phyloP scores from a whole-genome alignment of 1,140 invertebrate genomes.

The Monochamus saltuarius region DNA sequence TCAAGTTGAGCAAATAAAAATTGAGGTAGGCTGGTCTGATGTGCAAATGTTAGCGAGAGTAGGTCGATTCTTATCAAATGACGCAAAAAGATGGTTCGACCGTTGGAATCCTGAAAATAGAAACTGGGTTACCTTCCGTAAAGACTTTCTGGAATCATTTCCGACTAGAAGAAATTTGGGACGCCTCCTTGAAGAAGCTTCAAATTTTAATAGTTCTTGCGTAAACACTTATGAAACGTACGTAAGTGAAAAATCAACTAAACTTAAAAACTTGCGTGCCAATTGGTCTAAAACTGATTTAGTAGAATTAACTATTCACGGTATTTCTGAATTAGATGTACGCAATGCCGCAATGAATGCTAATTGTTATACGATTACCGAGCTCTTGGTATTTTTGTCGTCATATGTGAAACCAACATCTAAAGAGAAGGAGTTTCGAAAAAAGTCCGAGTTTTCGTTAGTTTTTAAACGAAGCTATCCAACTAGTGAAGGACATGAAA shows the following conservation, averaged over 20 bases:
- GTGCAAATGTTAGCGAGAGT: not conserved
- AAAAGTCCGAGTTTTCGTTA: too few species aligned
- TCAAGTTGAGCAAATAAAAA: not conserved
- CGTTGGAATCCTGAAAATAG: not conserved
- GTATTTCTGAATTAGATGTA: too few species aligned
- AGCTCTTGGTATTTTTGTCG: constrained; percentile 3
- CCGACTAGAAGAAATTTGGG: too few species aligned
- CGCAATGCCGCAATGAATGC: not conserved
- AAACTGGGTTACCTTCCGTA: not conserved
- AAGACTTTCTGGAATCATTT: too few species aligned
- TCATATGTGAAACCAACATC: not conserved
- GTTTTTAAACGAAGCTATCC: too few species aligned
- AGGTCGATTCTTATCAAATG: not conserved
- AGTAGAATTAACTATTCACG: too few species aligned
- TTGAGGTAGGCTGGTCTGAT: constrained; percentile 2
- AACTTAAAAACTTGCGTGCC: constrained; percentile 1
- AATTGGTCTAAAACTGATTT: not conserved
- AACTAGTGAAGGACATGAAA: not conserved
- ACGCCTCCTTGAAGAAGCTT: not conserved
- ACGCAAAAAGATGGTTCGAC: constrained; percentile 4
- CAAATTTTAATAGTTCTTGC: not conserved
- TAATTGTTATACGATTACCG: not conserved
- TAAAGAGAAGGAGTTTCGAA: too few species aligned
- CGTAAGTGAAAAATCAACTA: not conserved
- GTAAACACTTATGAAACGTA: constrained; percentile 5